phyloP scores from a whole-genome alignment of 2,888 invertebrate species.

The Busseola fusca region DNA sequence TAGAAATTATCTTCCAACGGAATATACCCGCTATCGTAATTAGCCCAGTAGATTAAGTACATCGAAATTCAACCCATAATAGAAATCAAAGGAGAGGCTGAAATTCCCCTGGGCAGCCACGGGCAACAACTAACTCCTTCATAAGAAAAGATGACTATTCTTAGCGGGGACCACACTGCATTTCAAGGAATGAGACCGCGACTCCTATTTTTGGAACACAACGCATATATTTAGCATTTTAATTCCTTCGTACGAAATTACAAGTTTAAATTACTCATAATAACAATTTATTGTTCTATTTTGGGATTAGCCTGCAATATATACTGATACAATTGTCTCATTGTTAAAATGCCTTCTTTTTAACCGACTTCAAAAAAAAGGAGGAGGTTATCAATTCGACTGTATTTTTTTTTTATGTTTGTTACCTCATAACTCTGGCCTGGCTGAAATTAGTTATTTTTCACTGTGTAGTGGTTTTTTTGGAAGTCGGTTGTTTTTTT shows the following conservation, averaged over 20 bases:
- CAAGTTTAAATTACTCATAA: slow-evolving; percentile 32
- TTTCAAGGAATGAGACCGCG: slow-evolving; percentile 27
- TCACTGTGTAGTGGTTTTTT: too few relatives aligned
- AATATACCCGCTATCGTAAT: too few relatives aligned
- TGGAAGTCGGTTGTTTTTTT: too few relatives aligned
- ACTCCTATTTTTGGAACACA: slow-evolving; percentile 18
- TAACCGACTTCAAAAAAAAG: too few relatives aligned
- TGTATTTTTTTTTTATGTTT: too few relatives aligned
- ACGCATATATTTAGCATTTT: slow-evolving; percentile 36
- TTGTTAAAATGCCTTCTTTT: neutral
- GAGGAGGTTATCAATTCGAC: too few relatives aligned
- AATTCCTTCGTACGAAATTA: slow-evolving; percentile 8
- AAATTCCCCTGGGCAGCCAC: neutral
- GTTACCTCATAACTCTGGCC: too few relatives aligned
- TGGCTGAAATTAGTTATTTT: too few relatives aligned
- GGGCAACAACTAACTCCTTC: neutral
- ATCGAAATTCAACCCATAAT: too few relatives aligned
- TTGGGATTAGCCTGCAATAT: neutral
- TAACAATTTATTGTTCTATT: slow-evolving; percentile 28
- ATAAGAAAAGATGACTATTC: slow-evolving; percentile 13
- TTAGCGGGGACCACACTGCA: slow-evolving; percentile 35
- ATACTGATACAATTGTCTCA: neutral
- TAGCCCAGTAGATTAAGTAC: too few relatives aligned
- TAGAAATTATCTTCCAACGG: too few relatives aligned
- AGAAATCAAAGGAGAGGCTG: neutral